These are phyloP conservation scores for Elymnias hypermnestra DNA, from an alignment of 1,140 invertebrate genomes.

Conservation along the genomic window DNA sequence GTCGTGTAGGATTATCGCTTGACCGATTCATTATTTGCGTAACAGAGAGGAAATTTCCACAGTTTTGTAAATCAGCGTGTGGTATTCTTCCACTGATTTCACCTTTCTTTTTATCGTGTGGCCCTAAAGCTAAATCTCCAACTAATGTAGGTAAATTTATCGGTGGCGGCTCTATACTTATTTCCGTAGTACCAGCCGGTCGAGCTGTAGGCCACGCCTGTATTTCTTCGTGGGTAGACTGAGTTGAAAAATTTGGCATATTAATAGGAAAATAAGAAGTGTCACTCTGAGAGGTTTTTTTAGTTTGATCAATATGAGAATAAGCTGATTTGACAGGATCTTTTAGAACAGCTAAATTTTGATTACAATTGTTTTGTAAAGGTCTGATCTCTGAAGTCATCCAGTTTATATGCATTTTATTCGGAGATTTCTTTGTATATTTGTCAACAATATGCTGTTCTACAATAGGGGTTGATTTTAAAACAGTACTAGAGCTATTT, in stretches of 20 bases:
- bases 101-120: slow-evolving; percentile 66
- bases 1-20: slow-evolving; percentile 46
- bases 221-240: slow-evolving; percentile 53
- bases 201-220: slow-evolving; percentile 62
- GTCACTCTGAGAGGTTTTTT: slow-evolving; percentile 51
- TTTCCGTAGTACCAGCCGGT: slow-evolving; percentile 62
- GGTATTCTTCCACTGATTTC: slow-evolving; percentile 40
- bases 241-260: slow-evolving; percentile 58
- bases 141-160: slow-evolving; percentile 66
- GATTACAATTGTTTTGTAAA: slow-evolving; percentile 50
- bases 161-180: slow-evolving; percentile 66
- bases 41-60: slow-evolving; percentile 62
- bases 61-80: slow-evolving; percentile 54
- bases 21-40: slow-evolving; percentile 69
- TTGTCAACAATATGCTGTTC: slow-evolving; percentile 44
- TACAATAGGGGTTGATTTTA: slow-evolving; percentile 29
- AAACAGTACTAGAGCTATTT: slow-evolving; percentile 21
- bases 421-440: slow-evolving; percentile 65
- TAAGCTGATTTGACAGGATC: slow-evolving; percentile 45
- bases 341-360: slow-evolving; percentile 41
- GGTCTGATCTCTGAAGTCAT: slow-evolving; percentile 67
- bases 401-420: slow-evolving; percentile 71
- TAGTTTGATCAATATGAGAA: slow-evolving; percentile 38
- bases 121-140: slow-evolving; percentile 63
- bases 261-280: slow-evolving; percentile 62